phyloP scores from a whole-genome alignment of 2,888 invertebrate species.

The Cremastobaeus sp. region DNA sequence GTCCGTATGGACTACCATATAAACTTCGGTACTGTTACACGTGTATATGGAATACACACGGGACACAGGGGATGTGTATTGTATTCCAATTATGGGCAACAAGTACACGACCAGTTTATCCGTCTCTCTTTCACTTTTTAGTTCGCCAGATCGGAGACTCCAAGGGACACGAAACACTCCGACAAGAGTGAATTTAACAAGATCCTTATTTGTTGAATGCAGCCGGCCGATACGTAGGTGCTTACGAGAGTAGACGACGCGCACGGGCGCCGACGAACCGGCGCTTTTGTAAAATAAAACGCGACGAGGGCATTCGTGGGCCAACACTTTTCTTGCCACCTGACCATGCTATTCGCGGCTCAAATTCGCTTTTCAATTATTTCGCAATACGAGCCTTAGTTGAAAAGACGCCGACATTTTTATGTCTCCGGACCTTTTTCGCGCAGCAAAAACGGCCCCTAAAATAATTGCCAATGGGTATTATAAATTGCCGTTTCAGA shows the following conservation, averaged over 20 bases:
- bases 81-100: conserved; percentile 63
- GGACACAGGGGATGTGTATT: conserved; percentile 49
- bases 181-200: conserved; percentile 69
- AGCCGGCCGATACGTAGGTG: conserved; percentile 63
- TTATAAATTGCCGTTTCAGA: no score
- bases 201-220: conserved; percentile 72
- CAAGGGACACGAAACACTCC: conserved; percentile 54
- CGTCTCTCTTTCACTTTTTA: conserved; percentile 48
- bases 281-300: conserved; percentile 58
- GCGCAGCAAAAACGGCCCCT: no score
- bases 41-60: conserved; percentile 50
- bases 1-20: conserved; percentile 39
- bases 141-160: conserved; percentile 43
- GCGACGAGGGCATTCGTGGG: conserved; percentile 58
- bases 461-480: no score
- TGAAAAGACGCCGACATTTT: background rate
- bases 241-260: conserved; percentile 41
- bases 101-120: conserved; percentile 57
- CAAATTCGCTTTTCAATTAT: conserved; percentile 6
- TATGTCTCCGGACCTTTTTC: background rate
- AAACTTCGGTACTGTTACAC: conserved; percentile 54
- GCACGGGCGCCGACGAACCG: conserved; percentile 60
- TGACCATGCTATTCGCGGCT: conserved; percentile 58
- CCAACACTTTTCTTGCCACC: conserved; percentile 63
- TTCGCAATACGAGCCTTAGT: background rate